Base-by-base conservation (phyloP, 2,113 vertebrate species). In the Jaculus jaculus region DNA sequence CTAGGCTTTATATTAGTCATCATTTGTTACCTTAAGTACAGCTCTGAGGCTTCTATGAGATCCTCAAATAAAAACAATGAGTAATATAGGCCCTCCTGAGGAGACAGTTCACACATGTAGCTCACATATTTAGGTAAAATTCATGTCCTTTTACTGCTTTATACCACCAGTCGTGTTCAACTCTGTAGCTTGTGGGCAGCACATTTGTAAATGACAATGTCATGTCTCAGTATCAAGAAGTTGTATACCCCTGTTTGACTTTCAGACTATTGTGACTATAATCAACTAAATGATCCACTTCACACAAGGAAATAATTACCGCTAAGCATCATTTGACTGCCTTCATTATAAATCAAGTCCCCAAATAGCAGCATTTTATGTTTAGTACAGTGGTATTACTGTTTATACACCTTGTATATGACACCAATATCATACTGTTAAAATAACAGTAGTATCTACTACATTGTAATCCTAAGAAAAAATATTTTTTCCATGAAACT, bases 291-390 rank as follows among this genome's bases (percentile, higher is more conserved):
- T 80, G 15, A 3, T 75, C 34, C 66, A 75, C 23, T 85, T 91
- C 69, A 92, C 61, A 82, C 54, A 68, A 80, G 26, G 79, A 91
- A 51, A 37, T 86, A 75, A 81, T 77, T 86, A 82, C 84, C 9
- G 24, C 39, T 58, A 73, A 24, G 23, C 37, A 1, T 26, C 9
- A 34, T 15, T 87, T 82, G 72, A 74, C 30, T 73, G 58, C 66
- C 18, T 89, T 80, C 39, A 86, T 89, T 81, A 72, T 82, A 82
- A 92, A 86, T 37, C 65, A 72, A n/a, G 63, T 11, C 11, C 72
- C 39, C 18, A 20, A 91, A 71, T 47, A 60, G 61, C 58, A 39
- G 74, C 77, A 65, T 71, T 24, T 34, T 77, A 7, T 75, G 61
- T 85, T 92, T 34, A 75, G 39, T 85, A 34, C 6, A 81, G 30